A percentile compares a stretch with the other conserved stretches of the same genome.
phyloP scores from a whole-genome alignment of 2,113 vertebrate genomes.

The Apodemus speciosus region DNA sequence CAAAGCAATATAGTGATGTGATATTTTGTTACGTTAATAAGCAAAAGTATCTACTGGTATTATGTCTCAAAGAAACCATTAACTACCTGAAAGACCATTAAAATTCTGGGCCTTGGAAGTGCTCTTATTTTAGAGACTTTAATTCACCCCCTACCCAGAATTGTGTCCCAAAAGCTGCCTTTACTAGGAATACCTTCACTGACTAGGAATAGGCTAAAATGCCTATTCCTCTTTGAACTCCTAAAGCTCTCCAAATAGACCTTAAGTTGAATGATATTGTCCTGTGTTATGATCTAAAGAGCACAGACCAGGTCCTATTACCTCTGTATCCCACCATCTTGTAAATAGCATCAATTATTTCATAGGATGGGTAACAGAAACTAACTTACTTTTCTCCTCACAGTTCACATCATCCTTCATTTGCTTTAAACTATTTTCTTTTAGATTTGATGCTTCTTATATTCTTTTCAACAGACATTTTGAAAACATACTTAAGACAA shows the following conservation, averaged over 20 bases:
- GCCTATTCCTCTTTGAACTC: background rate
- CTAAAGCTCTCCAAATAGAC: background rate
- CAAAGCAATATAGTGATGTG: background rate
- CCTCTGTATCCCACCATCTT: background rate
- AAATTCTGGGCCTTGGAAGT: background rate
- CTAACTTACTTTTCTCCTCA: slow-evolving; percentile 13
- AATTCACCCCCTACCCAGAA: background rate
- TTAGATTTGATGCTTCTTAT: background rate
- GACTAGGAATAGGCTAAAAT: slow-evolving; percentile 3
- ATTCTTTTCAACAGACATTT: background rate
- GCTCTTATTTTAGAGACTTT: background rate
- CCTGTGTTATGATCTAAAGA: background rate
- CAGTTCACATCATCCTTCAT: slow-evolving; percentile 35
- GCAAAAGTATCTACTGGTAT: background rate
- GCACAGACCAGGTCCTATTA: background rate
- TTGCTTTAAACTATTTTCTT: slow-evolving; percentile 29
- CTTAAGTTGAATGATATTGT: background rate
- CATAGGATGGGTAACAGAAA: slow-evolving; percentile 13
- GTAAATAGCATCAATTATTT: slow-evolving; percentile 40
- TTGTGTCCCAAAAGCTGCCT: slow-evolving; percentile 1
- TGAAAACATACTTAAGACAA: slow-evolving; percentile 7
- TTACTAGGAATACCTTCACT: slow-evolving; percentile 12
- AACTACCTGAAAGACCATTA: background rate
- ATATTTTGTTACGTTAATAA: background rate
- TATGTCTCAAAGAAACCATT: background rate